Evolutionary conservation across 2,888 invertebrate genomes (phyloP), one percentile per base, ranked within the genome.

Genomic region (Pristionchus entomophagus): DNA sequence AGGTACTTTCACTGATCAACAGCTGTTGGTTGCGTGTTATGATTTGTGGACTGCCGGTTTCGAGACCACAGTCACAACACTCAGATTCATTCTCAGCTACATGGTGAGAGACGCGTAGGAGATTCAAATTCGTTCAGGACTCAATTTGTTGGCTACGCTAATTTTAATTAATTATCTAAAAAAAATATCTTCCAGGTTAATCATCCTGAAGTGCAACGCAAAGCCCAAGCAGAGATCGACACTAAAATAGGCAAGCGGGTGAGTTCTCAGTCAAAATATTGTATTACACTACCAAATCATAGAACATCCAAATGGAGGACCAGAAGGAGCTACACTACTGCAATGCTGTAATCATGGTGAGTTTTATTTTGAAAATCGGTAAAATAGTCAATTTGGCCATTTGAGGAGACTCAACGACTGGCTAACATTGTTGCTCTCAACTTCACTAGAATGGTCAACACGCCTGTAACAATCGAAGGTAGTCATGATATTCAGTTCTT

Each of bases 241-340:
- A n/a, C 29, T 19, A 12, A 51, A 10, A 22, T 51, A 1, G 80
- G 80, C 3, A 53, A 80, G 26, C 2, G 53, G 29, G 80, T 80
- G 17, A 45, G 45, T 45, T 45, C 45, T n/a, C n/a, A n/a, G n/a
- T n/a, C n/a, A n/a, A n/a, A n/a, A n/a, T n/a, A n/a, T n/a, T n/a
- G n/a, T n/a, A n/a, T n/a, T n/a, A n/a, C n/a, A n/a, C n/a, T n/a
- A n/a, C n/a, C n/a, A n/a, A n/a, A n/a, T n/a, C n/a, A n/a, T n/a
- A 80, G 80, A n/a, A 12, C n/a, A 51, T 80, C n/a, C 49, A n/a
- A 10, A 51, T 53, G 80, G 51, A 80, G 3, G 80, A 80, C n/a
- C 80, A 80, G 80, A 80, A 80, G 53, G 3, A 4, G 2, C 53
- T 80, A 12, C 80, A 29, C 17, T 80, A 80, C 35, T 80, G 80